Evolutionary conservation across 1,140 invertebrate genomes (phyloP), one percentile per base, ranked within the genome.

Genomic region (Caenorhabditis briggsae): DNA sequence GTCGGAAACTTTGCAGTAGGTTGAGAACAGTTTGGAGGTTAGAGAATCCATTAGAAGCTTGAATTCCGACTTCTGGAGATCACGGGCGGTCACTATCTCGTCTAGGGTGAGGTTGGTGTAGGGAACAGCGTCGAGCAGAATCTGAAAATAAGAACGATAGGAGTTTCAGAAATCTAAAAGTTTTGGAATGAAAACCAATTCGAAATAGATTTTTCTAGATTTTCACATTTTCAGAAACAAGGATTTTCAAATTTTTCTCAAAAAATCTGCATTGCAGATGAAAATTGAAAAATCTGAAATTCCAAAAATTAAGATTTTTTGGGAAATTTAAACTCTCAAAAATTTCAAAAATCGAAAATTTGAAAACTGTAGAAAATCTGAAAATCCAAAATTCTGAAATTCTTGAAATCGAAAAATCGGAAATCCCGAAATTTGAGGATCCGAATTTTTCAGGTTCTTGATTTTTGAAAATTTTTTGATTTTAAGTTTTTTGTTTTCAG

Each of bases 1-100:
- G 16, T 83, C 82, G 1, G 12, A n/a, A 2, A 82, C 18, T 82
- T 84, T 74, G 74, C 86, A 53, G 7, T 61, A 48, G 8, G 53
- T 61, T 18, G 65, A 9, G 25, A 84, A 87, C n/a, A 85, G 48
- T 56, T 56, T 74, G 9, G 43, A 55, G 5, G 48, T 48, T 12
- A 88, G 25, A 1, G 33, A 46, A 25, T 86, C 41, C 82, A 64
- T 56, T 1, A 61, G 5, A 14, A 16, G 53, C 56, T 88, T 85
- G 87, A 53, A 53, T 23, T 64, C 50, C 11, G 88, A 18, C 50
- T 74, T 88, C 53, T 88, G 88, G 41, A 88, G 43, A 14, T 88
- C 74, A 12, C 82, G 82, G 11, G 85, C 88, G 5, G 58, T 48
- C 3, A 61, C 55, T 56, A 88, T 88, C 16, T 88, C 87, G 16